Conservation (phyloP, 2,888 invertebrate species). For the Ceratothoa steindachneri region DNA sequence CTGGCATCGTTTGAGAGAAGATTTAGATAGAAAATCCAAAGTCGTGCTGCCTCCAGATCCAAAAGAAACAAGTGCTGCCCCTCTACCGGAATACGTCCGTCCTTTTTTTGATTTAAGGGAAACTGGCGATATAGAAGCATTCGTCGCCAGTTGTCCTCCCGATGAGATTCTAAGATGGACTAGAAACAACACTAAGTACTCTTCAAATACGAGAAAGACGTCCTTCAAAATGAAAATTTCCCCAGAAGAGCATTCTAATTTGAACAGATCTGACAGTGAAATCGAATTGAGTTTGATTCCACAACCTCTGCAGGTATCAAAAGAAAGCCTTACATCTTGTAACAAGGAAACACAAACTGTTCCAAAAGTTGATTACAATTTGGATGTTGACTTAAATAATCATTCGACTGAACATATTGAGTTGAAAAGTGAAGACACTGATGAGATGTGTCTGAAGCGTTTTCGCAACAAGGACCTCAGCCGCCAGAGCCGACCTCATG, state of each 20-base stretch:
- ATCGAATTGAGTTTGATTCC: too few relatives aligned
- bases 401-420: neutral
- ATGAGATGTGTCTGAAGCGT: neutral
- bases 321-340: neutral
- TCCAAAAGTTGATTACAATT: neutral
- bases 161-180: neutral
- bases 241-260: too few relatives aligned
- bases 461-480: too few relatives aligned
- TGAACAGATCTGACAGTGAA: too few relatives aligned
- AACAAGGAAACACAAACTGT: neutral
- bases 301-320: too few relatives aligned
- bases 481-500: too few relatives aligned
- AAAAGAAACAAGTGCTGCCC: neutral
- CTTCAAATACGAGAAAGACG: neutral
- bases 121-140: slow-evolving; percentile 30
- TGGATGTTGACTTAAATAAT: neutral
- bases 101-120: slow-evolving; percentile 33
- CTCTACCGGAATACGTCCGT: neutral
- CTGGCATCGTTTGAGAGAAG: neutral
- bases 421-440: neutral
- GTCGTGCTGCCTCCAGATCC: neutral
- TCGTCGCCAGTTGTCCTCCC: slow-evolving; percentile 11
- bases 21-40: neutral
- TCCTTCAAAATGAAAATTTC: neutral
- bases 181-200: neutral